Percentiles rank a stretch among this genome's conserved stretches.
Conservation (phyloP, 2,113 vertebrate genomes). For the Pachyramphus minor region DNA sequence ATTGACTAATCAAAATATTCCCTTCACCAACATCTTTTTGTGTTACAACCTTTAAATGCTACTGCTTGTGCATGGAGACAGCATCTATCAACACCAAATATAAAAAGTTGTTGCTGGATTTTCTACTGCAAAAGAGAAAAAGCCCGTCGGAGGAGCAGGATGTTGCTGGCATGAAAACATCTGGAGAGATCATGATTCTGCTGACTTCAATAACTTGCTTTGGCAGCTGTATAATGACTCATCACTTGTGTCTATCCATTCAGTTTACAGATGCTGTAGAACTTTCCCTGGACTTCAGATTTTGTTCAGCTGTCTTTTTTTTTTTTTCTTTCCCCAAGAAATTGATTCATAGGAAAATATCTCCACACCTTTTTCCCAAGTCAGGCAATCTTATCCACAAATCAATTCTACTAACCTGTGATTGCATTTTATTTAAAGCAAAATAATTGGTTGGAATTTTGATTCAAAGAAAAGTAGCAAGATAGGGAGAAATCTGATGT, state of each 20-base stretch:
- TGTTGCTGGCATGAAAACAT: background rate
- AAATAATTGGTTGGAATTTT: constrained; percentile 3
- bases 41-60: background rate
- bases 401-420: background rate
- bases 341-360: constrained; percentile 1
- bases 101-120: background rate
- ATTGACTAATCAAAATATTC: background rate
- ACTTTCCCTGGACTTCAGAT: background rate
- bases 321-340: background rate
- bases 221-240: background rate
- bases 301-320: background rate
- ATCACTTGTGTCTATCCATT: background rate
- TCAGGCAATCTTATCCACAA: background rate
- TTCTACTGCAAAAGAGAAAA: background rate
- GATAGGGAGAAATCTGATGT: background rate
- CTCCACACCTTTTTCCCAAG: background rate
- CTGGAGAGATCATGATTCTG: background rate
- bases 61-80: background rate
- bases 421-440: constrained; percentile 14
- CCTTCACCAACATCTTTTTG: background rate
- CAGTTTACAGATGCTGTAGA: background rate
- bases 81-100: background rate
- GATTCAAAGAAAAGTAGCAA: constrained; percentile 1
- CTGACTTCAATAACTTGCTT: background rate
- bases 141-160: background rate